Evolutionary conservation across 2,888 invertebrate species (phyloP).

Genomic region (Leptinotarsa haldemani): DNA sequence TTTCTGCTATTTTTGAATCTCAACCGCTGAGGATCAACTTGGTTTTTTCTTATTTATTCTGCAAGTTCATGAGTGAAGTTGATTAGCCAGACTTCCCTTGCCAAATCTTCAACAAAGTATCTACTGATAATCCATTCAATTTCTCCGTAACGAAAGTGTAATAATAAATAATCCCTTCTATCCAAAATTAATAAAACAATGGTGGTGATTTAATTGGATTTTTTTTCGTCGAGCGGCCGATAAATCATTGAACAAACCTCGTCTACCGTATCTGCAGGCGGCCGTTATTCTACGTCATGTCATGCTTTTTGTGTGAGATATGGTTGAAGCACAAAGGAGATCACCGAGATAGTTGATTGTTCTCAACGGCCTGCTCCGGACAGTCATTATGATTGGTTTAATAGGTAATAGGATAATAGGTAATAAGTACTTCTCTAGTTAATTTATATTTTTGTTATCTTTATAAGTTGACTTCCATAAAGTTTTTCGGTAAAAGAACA

Average conservation of each 20-base stretch:
- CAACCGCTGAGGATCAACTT: no score
- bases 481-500: no score
- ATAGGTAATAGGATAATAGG: background rate
- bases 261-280: conserved; percentile 10
- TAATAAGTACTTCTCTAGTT: background rate
- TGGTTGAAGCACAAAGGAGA: conserved; percentile 15
- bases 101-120: background rate
- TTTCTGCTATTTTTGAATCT: no score
- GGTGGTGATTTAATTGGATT: conserved; percentile 18
- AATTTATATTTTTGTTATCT: background rate
- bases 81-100: no score
- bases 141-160: background rate
- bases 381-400: background rate
- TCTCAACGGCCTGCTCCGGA: conserved; percentile 15
- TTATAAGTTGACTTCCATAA: no score
- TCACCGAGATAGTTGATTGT: conserved; percentile 10
- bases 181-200: conserved; percentile 13
- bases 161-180: background rate
- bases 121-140: background rate
- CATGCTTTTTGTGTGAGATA: conserved; percentile 7
- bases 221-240: background rate
- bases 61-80: no score
- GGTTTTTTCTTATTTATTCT: no score
- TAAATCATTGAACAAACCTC: conserved; percentile 8
- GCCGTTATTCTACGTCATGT: conserved; percentile 15